phyloP scores from a whole-genome alignment of 2,797 vertebrate species.

The Xenentodon cancila region DNA sequence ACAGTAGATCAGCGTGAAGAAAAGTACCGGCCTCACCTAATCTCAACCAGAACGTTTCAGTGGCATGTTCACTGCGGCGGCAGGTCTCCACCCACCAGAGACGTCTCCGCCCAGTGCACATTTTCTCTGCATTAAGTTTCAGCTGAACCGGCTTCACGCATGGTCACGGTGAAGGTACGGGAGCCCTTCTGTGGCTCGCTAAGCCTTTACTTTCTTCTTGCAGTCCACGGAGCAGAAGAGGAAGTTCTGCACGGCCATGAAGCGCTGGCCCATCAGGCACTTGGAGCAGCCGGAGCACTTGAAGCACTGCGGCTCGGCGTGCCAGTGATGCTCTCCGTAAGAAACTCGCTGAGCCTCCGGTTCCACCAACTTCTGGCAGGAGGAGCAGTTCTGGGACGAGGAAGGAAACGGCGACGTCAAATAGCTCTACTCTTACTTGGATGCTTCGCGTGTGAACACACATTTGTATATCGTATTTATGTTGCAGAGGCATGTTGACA shows the following conservation, averaged over 20 bases:
- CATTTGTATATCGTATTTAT: too few relatives aligned
- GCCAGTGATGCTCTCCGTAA: conserved; percentile 94
- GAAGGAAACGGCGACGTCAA: not conserved
- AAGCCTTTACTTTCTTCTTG: conserved; percentile 88
- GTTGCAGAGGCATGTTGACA: too few relatives aligned
- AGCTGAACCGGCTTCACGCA: too few relatives aligned
- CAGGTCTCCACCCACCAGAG: too few relatives aligned
- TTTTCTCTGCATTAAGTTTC: too few relatives aligned
- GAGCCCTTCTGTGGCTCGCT: conserved; percentile 3
- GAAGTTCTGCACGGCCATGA: conserved; percentile 90
- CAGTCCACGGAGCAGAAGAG: conserved; percentile 95
- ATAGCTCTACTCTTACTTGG: not conserved
- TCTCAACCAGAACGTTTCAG: too few relatives aligned
- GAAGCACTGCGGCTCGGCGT: conserved; percentile 90
- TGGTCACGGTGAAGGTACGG: too few relatives aligned
- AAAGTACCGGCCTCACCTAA: too few relatives aligned
- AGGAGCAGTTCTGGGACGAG: conserved; percentile 84
- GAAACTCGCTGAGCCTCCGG: conserved; percentile 94
- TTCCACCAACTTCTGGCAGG: conserved; percentile 90
- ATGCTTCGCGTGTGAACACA: not conserved
- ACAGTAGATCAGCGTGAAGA: too few relatives aligned
- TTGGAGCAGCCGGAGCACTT: conserved; percentile 93
- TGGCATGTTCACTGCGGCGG: too few relatives aligned
- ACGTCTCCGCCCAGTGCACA: too few relatives aligned
- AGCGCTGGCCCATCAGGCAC: conserved; percentile 92